phyloP scores from a whole-genome alignment of 2,888 invertebrate genomes.

The Synergus itoensis region DNA sequence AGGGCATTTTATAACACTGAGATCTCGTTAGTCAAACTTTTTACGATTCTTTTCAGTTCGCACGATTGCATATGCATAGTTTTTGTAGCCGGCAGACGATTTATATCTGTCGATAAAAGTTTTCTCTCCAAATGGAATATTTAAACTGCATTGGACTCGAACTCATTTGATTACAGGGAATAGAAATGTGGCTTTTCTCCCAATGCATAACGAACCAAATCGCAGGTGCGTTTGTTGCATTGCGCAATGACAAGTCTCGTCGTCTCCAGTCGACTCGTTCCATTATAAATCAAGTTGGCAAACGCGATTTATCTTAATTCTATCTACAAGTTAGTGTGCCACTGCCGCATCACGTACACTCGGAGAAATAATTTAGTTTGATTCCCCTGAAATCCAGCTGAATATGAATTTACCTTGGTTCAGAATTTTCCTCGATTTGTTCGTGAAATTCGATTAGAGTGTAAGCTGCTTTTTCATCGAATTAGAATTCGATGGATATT shows the following conservation, averaged over 20 bases:
- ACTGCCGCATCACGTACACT: conserved; percentile 40
- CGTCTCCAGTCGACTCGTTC: conserved; percentile 48
- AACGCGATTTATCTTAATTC: conserved; percentile 68
- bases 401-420: conserved; percentile 36
- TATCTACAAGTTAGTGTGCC: conserved; percentile 58
- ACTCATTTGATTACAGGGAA: conserved; percentile 35
- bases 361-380: conserved; percentile 35
- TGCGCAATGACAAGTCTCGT: conserved; percentile 44
- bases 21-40: conserved; percentile 35
- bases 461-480: conserved; percentile 36
- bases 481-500: conserved; percentile 33
- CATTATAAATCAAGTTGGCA: conserved; percentile 64
- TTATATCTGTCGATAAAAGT: conserved; percentile 39
- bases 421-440: conserved; percentile 37
- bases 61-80: conserved; percentile 33
- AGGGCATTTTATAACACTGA: conserved; percentile 19
- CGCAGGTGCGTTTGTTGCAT: conserved; percentile 42
- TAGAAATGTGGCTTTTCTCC: conserved; percentile 34
- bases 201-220: conserved; percentile 42
- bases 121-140: conserved; percentile 38
- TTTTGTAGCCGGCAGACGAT: conserved; percentile 28
- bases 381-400: conserved; percentile 31
- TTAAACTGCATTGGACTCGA: conserved; percentile 40
- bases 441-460: conserved; percentile 30
- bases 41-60: conserved; percentile 12